Conservation (phyloP, 2,888 invertebrate species). For the Panorpa germanica region DNA sequence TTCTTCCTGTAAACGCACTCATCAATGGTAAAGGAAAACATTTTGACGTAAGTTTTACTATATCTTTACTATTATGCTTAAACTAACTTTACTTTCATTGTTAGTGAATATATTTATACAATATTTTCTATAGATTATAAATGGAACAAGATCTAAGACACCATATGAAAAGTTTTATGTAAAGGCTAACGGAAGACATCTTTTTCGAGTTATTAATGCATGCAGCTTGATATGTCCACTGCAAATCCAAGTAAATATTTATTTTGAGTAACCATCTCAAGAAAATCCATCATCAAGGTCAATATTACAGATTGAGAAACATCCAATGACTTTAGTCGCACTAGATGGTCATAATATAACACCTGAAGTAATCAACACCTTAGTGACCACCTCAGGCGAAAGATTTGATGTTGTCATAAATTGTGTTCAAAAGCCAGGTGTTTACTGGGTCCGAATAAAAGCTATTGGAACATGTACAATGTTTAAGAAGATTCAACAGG, state of each 20-base stretch:
- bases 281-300: neutral
- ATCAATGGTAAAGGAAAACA: constrained; percentile 19
- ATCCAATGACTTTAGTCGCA: constrained; percentile 19
- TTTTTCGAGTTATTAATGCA: constrained; percentile 22
- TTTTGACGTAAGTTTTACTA: constrained; percentile 12
- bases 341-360: constrained; percentile 19
- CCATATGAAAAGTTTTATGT: constrained; percentile 17
- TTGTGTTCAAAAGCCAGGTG: too few relatives aligned
- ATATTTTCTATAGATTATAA: too few relatives aligned
- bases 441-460: constrained; percentile 17
- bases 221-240: constrained; percentile 20
- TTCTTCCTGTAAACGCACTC: constrained; percentile 16
- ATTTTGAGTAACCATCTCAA: neutral
- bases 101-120: too few relatives aligned
- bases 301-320: constrained; percentile 17
- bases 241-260: constrained; percentile 16
- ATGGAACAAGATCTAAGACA: constrained; percentile 11
- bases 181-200: constrained; percentile 17
- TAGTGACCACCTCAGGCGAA: constrained; percentile 25
- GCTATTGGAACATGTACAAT: constrained; percentile 16
- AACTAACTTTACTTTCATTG: too few relatives aligned
- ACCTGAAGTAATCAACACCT: constrained; percentile 16
- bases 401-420: constrained; percentile 27
- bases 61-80: neutral
- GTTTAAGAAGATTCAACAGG: too few relatives aligned